These are phyloP conservation scores for Nomada fucata DNA, from an alignment of 2,888 invertebrate species.

Conservation along the genomic window DNA sequence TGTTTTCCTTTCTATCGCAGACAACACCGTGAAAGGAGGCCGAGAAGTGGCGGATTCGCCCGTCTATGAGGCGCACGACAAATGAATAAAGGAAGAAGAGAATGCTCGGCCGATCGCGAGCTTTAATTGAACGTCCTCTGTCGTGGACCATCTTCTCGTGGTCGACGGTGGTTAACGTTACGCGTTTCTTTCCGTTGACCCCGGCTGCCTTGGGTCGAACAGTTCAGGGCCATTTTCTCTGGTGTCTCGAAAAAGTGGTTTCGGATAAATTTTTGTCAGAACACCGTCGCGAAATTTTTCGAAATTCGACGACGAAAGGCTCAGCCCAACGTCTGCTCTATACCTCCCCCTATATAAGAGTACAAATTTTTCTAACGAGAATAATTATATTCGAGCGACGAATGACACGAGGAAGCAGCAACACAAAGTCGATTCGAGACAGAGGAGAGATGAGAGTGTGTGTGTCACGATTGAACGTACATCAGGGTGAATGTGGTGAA, in stretches of 20 bases:
- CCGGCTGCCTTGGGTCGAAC: not conserved
- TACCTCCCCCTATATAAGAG: conserved; percentile 82
- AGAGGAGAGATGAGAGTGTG: conserved; percentile 14
- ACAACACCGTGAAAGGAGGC: conserved; percentile 7
- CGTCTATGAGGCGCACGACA: conserved; percentile 8
- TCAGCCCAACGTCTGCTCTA: conserved; percentile 75
- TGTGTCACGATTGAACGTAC: not conserved
- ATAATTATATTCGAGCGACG: conserved; percentile 80
- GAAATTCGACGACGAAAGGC: not conserved
- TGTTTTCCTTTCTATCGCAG: conserved; percentile 35
- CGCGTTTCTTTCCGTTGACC: conserved; percentile 66
- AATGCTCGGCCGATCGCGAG: conserved; percentile 1
- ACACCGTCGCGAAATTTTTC: not conserved
- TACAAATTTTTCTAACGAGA: conserved; percentile 83
- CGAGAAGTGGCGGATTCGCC: conserved; percentile 2
- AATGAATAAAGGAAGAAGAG: conserved; percentile 30
- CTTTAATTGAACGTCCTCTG: conserved; percentile 44
- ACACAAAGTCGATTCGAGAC: conserved; percentile 60
- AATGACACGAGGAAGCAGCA: conserved; percentile 70
- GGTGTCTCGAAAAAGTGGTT: not conserved
- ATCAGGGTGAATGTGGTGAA: not conserved
- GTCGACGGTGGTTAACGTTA: conserved; percentile 47
- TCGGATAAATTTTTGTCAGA: no score
- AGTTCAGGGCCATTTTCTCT: conserved; percentile 67
- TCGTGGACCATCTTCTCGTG: conserved; percentile 31